Evolutionary conservation across 2,888 invertebrate genomes (phyloP).

Genomic region (Artemia sinica): DNA sequence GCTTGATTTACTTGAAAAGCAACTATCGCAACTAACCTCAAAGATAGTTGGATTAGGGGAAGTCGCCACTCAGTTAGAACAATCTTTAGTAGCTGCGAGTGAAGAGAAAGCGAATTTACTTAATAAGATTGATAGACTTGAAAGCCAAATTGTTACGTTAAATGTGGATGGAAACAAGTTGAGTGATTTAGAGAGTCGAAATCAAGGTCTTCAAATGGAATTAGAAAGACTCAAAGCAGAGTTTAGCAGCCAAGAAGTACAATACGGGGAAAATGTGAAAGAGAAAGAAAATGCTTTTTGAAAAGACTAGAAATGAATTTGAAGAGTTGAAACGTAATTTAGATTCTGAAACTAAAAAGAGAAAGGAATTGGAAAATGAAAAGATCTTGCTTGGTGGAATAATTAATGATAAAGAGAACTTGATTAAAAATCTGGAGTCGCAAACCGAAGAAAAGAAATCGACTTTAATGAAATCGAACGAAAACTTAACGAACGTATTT

Average conservation of each 20-base stretch:
- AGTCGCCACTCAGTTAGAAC: constrained; percentile 1
- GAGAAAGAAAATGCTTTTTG: background rate
- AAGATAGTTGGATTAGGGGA: background rate
- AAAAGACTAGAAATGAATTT: constrained; percentile 5
- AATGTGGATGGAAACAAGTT: background rate
- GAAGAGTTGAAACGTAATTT: constrained; percentile 12
- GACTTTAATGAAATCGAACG: constrained; percentile 18
- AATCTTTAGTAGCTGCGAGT: background rate
- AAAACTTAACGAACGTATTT: constrained; percentile 16
- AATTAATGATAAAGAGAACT: constrained; percentile 1
- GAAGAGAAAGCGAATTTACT: background rate
- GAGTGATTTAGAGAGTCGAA: constrained; percentile 4
- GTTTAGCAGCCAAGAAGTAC: background rate
- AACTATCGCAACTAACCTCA: background rate
- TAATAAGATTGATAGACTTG: background rate
- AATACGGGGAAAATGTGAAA: constrained; percentile 11
- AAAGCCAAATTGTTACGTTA: background rate
- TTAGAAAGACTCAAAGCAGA: background rate
- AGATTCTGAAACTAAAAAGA: background rate
- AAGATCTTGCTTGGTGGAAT: background rate
- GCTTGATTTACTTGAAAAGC: background rate
- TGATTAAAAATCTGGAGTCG: background rate
- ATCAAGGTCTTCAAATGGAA: background rate
- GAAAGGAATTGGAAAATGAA: background rate
- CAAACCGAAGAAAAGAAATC: constrained; percentile 20